These are phyloP conservation scores for Lordiphosa andalusiaca DNA, from an alignment of 2,888 invertebrate genomes.

Conservation along the genomic window DNA sequence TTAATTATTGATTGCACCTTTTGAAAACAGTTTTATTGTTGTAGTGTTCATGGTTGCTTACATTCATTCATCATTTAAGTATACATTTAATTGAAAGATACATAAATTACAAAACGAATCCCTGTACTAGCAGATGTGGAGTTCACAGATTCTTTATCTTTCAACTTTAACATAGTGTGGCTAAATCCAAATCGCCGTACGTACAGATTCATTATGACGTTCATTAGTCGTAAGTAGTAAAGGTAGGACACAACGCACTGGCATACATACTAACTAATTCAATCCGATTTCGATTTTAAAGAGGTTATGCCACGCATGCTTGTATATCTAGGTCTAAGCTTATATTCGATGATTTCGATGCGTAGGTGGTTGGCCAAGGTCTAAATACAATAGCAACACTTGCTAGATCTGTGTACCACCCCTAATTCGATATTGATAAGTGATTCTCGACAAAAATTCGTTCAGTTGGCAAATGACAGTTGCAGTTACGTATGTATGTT, in stretches of 20 bases:
- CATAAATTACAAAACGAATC: conserved; percentile 10
- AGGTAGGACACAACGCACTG: conserved; percentile 11
- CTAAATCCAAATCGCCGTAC: conserved; percentile 16
- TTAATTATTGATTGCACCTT: conserved; percentile 27
- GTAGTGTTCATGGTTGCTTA: conserved; percentile 11
- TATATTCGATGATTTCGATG: conserved; percentile 16
- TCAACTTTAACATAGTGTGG: conserved; percentile 9
- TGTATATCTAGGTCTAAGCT: conserved; percentile 10
- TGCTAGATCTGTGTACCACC: conserved; percentile 4
- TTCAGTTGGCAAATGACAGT: conserved; percentile 7
- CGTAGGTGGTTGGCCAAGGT: conserved; percentile 6
- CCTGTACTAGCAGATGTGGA: conserved; percentile 7
- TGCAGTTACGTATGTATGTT: conserved; percentile 10
- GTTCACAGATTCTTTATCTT: conserved; percentile 16
- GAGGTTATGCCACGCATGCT: conserved; percentile 6
- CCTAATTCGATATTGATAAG: conserved; percentile 8
- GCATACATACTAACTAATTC: conserved; percentile 6
- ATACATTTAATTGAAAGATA: conserved; percentile 9
- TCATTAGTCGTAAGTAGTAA: conserved; percentile 8
- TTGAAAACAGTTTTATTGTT: conserved; percentile 13
- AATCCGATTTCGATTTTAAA: conserved; percentile 3
- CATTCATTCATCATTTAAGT: conserved; percentile 9
- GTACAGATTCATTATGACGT: conserved; percentile 15
- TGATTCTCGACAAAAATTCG: conserved; percentile 11
- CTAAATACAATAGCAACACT: conserved; percentile 9